Evolutionary conservation across 2,797 vertebrate genomes (phyloP).

Genomic region (Pogonophryne albipinna): DNA sequence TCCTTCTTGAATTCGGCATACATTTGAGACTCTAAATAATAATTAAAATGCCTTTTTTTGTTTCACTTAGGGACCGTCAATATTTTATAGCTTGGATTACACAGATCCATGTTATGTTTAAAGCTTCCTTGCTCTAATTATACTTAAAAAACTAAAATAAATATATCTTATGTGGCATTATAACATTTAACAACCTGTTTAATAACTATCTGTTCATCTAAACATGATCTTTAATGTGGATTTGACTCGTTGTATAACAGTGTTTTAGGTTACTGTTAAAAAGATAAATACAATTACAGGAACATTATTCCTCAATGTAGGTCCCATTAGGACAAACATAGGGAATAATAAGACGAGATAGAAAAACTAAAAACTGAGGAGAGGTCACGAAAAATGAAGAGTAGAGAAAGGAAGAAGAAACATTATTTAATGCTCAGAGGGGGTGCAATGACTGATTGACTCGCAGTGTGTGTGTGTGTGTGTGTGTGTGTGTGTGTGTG

Average conservation of each 20-base stretch:
- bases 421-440: constrained; percentile 56
- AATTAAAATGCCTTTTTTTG: too few relatives aligned
- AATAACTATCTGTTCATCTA: accelerated
- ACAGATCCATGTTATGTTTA: too few relatives aligned
- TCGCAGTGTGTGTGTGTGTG: constrained; percentile 6
- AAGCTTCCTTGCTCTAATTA: too few relatives aligned
- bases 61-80: too few relatives aligned
- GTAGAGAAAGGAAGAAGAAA: constrained; percentile 44
- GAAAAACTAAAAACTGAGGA: constrained; percentile 29
- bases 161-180: too few relatives aligned
- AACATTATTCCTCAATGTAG: too few relatives aligned
- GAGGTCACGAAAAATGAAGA: constrained; percentile 43
- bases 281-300: too few relatives aligned
- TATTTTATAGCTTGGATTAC: too few relatives aligned
- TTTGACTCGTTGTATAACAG: neutral
- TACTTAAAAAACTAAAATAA: too few relatives aligned
- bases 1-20: neutral
- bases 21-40: accelerated
- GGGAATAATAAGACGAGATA: constrained; percentile 17
- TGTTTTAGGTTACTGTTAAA: too few relatives aligned
- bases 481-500: neutral
- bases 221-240: neutral
- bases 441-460: constrained; percentile 74
- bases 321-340: neutral
- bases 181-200: neutral